These are phyloP conservation scores for Nerophis ophidion DNA, from an alignment of 2,113 vertebrate species.

Conservation along the genomic window DNA sequence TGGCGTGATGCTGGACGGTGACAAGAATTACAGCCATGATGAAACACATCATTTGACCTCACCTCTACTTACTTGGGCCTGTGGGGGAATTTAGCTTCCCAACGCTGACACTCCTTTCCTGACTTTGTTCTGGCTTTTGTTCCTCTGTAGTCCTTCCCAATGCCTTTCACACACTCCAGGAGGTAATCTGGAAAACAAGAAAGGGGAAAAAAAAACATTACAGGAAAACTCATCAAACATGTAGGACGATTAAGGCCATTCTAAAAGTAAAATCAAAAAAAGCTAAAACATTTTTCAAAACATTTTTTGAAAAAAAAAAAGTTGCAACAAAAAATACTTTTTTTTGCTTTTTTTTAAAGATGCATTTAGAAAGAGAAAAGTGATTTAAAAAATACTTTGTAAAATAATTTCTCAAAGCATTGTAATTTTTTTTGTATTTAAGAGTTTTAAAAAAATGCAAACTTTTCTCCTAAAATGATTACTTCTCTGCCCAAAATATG, in stretches of 20 bases:
- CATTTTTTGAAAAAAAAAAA: too few species aligned
- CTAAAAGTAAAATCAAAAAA: too few species aligned
- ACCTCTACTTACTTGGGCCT: slow-evolving; percentile 56
- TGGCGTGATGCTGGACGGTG: slow-evolving; percentile 53
- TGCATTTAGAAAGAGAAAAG: too few species aligned
- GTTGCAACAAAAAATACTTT: background rate
- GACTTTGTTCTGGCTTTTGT: slow-evolving; percentile 65
- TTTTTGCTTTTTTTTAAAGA: background rate
- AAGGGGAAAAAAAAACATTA: background rate
- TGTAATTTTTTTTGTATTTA: too few species aligned
- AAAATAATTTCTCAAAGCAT: too few species aligned
- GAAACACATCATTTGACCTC: background rate
- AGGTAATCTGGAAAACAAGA: slow-evolving; percentile 58
- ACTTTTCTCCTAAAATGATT: too few species aligned
- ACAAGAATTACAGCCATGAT: background rate
- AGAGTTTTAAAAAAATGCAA: too few species aligned
- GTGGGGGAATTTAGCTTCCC: slow-evolving; percentile 57
- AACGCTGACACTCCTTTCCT: slow-evolving; percentile 63
- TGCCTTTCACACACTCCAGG: slow-evolving; percentile 66
- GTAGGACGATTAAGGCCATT: too few species aligned
- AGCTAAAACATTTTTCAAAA: too few species aligned
- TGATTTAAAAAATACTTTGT: too few species aligned
- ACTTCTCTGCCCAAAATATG: too few species aligned
- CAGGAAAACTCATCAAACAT: background rate
- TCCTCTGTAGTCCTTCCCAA: slow-evolving; percentile 67